A percentile compares a stretch with the other conserved stretches of the same genome.
Evolutionary conservation across 2,113 vertebrate genomes (phyloP).

Genomic region (Geococcyx californianus): DNA sequence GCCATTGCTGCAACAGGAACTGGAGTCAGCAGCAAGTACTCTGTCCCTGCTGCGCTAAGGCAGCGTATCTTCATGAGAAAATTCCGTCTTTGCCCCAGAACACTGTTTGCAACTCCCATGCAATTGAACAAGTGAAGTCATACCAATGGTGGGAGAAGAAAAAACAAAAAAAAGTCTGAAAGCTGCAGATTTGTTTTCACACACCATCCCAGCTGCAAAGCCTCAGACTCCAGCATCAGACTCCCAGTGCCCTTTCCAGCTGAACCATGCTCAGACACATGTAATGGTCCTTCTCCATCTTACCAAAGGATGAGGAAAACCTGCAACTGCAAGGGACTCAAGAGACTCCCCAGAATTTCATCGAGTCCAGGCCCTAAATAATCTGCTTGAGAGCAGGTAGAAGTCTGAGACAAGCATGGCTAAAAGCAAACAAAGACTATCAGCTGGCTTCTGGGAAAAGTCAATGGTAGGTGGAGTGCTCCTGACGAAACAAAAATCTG

Average conservation of each 20-base stretch:
- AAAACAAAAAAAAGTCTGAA: neutral
- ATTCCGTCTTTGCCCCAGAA: neutral
- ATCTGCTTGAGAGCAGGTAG: neutral
- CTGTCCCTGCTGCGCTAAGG: rapidly evolving
- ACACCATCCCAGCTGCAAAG: neutral
- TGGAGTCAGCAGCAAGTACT: neutral
- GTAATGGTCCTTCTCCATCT: neutral
- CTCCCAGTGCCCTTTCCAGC: neutral
- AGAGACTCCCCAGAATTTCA: neutral
- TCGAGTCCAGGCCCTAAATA: neutral
- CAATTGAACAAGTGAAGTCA: neutral
- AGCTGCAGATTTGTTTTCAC: neutral
- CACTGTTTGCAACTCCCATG: neutral
- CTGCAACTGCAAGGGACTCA: neutral
- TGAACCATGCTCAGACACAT: rapidly evolving
- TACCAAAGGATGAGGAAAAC: neutral
- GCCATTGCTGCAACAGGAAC: neutral
- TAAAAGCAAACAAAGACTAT: neutral
- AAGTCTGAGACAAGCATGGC: neutral
- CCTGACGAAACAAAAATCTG: neutral
- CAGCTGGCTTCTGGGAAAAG: neutral
- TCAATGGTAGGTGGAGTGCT: neutral
- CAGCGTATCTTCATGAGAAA: neutral
- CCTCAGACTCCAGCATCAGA: neutral
- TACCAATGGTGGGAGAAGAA: neutral